Evolutionary conservation across 2,888 invertebrate species (phyloP), one percentile per base, ranked within the genome.

Genomic region (Eupithecia subumbrata): DNA sequence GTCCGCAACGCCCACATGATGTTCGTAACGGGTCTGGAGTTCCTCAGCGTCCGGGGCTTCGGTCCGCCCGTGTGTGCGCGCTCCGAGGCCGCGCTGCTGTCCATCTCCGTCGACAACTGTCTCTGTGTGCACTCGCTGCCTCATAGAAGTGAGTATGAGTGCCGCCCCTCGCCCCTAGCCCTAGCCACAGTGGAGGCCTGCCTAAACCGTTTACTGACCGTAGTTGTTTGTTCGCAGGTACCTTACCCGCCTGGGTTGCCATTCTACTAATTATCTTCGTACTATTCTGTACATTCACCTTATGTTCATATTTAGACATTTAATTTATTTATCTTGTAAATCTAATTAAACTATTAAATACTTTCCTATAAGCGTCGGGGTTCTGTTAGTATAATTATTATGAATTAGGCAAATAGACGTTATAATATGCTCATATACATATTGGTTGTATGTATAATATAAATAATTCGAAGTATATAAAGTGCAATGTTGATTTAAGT

Each of bases 21-120:
- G 97, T 99, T 99, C 95, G 98, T 99, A 80, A 99, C 99, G 72
- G 99, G 99, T 16, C 94, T 99, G 82, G 97, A 98, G 94, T 99
- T 99, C 95, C 95, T 99, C 84, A 98, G 98, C 43, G 96, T 96
- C 78, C 95, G 95, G 40, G 89, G 95, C 80, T 97, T 97, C 88
- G 96, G 96, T 37, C 96, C 97, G 67, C 95, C 97, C 66, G 96
- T 97, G 77, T 96, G 97, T 25, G 96, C 96, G 85, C 96, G 96
- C 86, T 95, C 97, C 69, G 98, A 98, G 91, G 97, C 98, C 73
- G 98, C 98, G 66, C 97, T 99, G 81, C 95, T 99, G 81, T 98
- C 98, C 89, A 98, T 99, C 87, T 99, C 99, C 40, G 98, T 99
- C 56, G 99, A 99, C 95, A 99, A 99, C 95, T 97, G 97, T 92